A percentile compares a stretch with the other conserved stretches of the same genome.
phyloP scores from a whole-genome alignment of 2,888 invertebrate genomes.

The Venustoraphidia nigricollis region DNA sequence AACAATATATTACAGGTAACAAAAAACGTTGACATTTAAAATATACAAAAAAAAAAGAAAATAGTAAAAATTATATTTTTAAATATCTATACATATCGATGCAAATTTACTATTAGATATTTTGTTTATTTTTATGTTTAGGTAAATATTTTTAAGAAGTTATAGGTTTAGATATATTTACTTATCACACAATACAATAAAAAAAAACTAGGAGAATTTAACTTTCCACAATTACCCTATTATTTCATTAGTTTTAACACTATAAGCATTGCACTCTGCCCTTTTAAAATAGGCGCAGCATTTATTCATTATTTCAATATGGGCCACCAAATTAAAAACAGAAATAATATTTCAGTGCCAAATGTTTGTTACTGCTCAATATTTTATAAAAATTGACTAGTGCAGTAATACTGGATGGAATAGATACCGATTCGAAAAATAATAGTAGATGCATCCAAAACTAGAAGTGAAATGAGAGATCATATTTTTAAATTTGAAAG shows the following conservation, averaged over 20 bases:
- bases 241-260: background rate
- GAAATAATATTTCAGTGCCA: too few species aligned
- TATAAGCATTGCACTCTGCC: background rate
- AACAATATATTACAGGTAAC: slow-evolving; percentile 2
- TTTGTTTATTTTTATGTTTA: background rate
- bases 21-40: slow-evolving; percentile 1
- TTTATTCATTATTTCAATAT: background rate
- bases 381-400: too few species aligned
- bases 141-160: background rate
- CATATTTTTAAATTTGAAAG: too few species aligned
- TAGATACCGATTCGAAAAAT: too few species aligned
- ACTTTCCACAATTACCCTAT: background rate
- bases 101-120: slow-evolving; percentile 1
- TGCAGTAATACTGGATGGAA: too few species aligned
- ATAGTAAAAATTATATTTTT: background rate
- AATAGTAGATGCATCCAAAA: too few species aligned
- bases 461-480: too few species aligned
- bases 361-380: too few species aligned
- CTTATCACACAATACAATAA: slow-evolving; percentile 1
- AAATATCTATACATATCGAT: slow-evolving; percentile 1
- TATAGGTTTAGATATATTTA: background rate
- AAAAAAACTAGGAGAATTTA: background rate
- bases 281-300: background rate
- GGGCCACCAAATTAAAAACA: too few species aligned
- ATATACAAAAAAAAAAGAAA: background rate